Percentiles rank a stretch among this genome's conserved stretches.
phyloP scores from a whole-genome alignment of 2,888 invertebrate genomes.

The Macrosoma leucophasiata region DNA sequence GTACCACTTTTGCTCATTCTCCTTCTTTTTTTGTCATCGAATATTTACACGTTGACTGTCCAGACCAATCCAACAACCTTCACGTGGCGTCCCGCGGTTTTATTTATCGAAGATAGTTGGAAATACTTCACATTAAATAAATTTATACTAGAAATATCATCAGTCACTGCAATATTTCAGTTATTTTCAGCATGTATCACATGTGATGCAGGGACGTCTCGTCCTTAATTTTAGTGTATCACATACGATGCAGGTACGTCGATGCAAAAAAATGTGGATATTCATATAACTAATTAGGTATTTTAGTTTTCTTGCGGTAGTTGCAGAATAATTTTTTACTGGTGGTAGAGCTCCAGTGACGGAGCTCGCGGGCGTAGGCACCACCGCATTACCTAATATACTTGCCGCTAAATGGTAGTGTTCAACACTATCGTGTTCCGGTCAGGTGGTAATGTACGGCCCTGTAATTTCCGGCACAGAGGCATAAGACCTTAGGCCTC shows the following conservation, averaged over 20 bases:
- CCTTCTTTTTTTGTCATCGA: too few species aligned
- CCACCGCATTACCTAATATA: too few species aligned
- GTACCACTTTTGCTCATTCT: too few species aligned
- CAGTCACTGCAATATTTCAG: neutral
- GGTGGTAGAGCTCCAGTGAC: too few species aligned
- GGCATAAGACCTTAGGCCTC: too few species aligned
- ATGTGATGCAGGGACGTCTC: neutral
- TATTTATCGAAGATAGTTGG: neutral
- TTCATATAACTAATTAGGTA: too few species aligned
- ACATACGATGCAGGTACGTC: neutral
- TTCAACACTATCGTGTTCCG: too few species aligned
- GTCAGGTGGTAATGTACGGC: too few species aligned
- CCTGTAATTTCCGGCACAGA: too few species aligned
- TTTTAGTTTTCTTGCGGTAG: slow-evolving; percentile 1
- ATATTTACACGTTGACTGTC: slow-evolving; percentile 1
- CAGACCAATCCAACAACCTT: slow-evolving; percentile 1
- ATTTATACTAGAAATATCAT: neutral
- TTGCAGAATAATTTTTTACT: slow-evolving; percentile 1
- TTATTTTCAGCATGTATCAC: slow-evolving; percentile 1
- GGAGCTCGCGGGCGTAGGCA: too few species aligned
- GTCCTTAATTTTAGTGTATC: slow-evolving; percentile 1
- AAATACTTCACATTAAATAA: slow-evolving; percentile 1
- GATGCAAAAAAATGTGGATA: slow-evolving; percentile 1
- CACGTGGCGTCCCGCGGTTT: slow-evolving; percentile 1
- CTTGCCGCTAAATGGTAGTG: too few species aligned